Conservation (phyloP, 2,113 vertebrate genomes). For the Sorex fumeus region DNA sequence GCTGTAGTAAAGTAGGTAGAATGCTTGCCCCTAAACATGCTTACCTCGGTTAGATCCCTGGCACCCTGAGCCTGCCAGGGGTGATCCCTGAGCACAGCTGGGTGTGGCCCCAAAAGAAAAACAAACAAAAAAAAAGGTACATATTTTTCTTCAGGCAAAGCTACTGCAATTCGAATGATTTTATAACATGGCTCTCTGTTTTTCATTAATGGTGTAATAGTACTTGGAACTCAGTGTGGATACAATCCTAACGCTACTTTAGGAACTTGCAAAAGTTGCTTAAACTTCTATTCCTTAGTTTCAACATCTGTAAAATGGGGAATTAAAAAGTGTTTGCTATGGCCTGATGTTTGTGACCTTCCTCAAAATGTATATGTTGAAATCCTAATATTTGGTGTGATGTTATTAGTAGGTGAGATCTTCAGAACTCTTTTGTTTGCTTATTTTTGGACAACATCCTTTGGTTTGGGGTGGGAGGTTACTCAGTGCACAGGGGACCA, state of each 20-base stretch:
- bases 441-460: too few relatives aligned
- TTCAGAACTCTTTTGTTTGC: too few relatives aligned
- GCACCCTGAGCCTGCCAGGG: too few relatives aligned
- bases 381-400: background rate
- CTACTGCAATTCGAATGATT: constrained; percentile 2
- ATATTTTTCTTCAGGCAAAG: background rate
- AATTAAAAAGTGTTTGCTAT: constrained; percentile 9
- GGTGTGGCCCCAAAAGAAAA: too few relatives aligned
- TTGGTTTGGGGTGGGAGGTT: too few relatives aligned
- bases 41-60: too few relatives aligned
- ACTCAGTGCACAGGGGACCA: too few relatives aligned
- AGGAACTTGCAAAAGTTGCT: background rate
- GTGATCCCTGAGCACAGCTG: too few relatives aligned
- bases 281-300: background rate
- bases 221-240: background rate
- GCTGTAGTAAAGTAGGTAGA: too few relatives aligned
- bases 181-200: background rate
- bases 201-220: background rate
- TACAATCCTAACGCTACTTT: too few relatives aligned
- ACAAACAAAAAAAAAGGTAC: background rate
- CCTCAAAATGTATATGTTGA: background rate
- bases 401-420: too few relatives aligned
- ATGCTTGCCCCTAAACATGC: too few relatives aligned
- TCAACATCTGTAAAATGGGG: background rate
- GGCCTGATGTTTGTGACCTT: background rate